These are phyloP conservation scores for Bos javanicus DNA, from an alignment of 2,113 vertebrate genomes.

Conservation along the genomic window DNA sequence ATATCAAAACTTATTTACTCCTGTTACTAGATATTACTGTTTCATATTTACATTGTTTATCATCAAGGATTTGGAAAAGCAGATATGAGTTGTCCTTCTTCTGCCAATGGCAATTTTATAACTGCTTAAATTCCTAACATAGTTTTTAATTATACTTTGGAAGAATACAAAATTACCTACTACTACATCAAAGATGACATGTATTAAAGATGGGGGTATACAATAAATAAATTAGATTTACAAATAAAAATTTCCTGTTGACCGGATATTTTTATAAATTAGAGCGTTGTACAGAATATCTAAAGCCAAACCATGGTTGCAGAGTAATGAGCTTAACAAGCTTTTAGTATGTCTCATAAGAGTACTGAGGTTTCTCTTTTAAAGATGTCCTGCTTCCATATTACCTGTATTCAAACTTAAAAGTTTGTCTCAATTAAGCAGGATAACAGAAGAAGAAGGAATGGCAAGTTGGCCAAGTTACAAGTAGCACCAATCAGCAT, in stretches of 20 bases:
- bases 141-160: background rate
- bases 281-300: background rate
- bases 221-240: background rate
- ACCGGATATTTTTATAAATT: background rate
- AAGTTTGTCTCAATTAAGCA: background rate
- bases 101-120: background rate
- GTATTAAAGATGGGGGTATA: background rate
- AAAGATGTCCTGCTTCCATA: background rate
- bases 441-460: background rate
- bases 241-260: background rate
- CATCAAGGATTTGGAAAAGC: background rate
- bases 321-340: background rate
- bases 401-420: background rate
- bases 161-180: background rate
- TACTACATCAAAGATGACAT: background rate
- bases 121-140: background rate
- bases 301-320: background rate
- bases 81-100: background rate
- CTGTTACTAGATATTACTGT: background rate
- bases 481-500: background rate
- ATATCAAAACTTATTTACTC: background rate
- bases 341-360: background rate
- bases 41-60: background rate
- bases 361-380: background rate
- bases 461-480: background rate